Conservation (phyloP, 1,140 invertebrate species). For the Copidosoma floridanum region DNA sequence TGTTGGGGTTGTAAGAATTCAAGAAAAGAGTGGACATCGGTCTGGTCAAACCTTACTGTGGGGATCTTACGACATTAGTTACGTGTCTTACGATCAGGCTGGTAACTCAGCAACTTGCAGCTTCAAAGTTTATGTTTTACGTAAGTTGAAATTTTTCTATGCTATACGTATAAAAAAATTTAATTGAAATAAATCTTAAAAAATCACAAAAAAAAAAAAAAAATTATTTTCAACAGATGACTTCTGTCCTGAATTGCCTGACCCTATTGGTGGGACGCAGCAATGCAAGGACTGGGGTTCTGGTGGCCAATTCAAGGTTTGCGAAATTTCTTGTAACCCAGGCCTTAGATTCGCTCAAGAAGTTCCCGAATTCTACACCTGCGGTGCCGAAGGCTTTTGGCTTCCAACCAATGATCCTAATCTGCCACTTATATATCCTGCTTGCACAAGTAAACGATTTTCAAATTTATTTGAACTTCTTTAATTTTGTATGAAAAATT, state of each 20-base stretch:
- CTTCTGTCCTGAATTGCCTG: conserved; percentile 82
- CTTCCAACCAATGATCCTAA: conserved; percentile 78
- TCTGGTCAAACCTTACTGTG: conserved; percentile 89
- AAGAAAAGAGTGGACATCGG: conserved; percentile 82
- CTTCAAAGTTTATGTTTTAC: conserved; percentile 89
- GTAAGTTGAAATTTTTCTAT: conserved; percentile 61
- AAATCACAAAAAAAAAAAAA: too few relatives aligned
- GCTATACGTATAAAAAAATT: conserved; percentile 2
- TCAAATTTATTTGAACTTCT: conserved; percentile 9
- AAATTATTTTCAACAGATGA: too few relatives aligned
- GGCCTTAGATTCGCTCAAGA: conserved; percentile 86
- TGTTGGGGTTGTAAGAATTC: conserved; percentile 73
- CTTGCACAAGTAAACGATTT: conserved; percentile 74
- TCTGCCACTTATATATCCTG: conserved; percentile 81
- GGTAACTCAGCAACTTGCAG: conserved; percentile 89
- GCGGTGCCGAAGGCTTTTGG: conserved; percentile 95
- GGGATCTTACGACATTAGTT: conserved; percentile 91
- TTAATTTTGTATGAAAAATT: too few relatives aligned
- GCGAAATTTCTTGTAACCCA: conserved; percentile 82
- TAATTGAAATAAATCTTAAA: conserved; percentile 7
- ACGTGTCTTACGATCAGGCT: conserved; percentile 87
- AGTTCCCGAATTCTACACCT: conserved; percentile 93
- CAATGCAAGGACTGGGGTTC: conserved; percentile 95
- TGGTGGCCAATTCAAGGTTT: conserved; percentile 91
- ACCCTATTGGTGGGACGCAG: conserved; percentile 87